These are phyloP conservation scores for Agrenia bidenticulata DNA, from an alignment of 2,888 invertebrate species.

Conservation along the genomic window DNA sequence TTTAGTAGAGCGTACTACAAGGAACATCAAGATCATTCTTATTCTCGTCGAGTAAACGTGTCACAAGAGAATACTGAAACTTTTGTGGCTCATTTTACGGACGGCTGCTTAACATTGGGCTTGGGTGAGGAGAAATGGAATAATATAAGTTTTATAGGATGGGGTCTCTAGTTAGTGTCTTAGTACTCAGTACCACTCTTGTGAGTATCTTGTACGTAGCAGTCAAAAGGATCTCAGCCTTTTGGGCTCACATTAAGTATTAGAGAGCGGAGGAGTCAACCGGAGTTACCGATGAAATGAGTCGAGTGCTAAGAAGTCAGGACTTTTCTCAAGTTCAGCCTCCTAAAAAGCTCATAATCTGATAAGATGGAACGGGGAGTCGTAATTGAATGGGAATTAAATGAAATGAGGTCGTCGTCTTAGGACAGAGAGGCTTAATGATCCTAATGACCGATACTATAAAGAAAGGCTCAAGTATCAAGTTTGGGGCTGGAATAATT, in stretches of 20 bases:
- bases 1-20: background rate
- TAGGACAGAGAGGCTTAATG: slow-evolving; percentile 18
- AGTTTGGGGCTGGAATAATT: too few species aligned
- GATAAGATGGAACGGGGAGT: slow-evolving; percentile 32
- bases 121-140: background rate
- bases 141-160: too few species aligned
- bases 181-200: too few species aligned
- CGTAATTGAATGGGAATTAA: slow-evolving; percentile 46
- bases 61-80: slow-evolving; percentile 45
- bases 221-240: too few species aligned
- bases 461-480: background rate
- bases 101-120: slow-evolving; percentile 30
- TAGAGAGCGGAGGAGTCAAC: background rate
- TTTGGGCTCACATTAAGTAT: background rate
- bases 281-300: background rate
- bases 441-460: background rate
- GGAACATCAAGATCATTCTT: slow-evolving; percentile 35
- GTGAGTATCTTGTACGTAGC: too few species aligned
- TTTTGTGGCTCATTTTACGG: slow-evolving; percentile 47
- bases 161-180: too few species aligned
- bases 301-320: slow-evolving; percentile 1
- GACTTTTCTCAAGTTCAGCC: background rate
- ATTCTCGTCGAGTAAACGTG: slow-evolving; percentile 46
- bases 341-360: slow-evolving; percentile 7
- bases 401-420: slow-evolving; percentile 38